These are phyloP conservation scores for Syngnathus rostellatus DNA, from an alignment of 2,797 vertebrate species.

Conservation along the genomic window DNA sequence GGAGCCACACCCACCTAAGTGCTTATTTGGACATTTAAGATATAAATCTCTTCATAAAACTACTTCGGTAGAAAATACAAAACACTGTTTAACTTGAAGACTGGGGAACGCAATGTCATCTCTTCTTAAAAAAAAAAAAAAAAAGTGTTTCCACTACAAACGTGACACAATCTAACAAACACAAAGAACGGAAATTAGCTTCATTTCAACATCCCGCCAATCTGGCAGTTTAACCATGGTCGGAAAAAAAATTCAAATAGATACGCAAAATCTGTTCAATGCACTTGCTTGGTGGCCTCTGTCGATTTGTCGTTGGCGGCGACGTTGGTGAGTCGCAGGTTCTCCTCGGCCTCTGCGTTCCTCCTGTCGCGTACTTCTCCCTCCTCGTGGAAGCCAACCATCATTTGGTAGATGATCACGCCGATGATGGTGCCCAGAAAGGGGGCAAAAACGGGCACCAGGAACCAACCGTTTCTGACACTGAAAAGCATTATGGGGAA, in stretches of 20 bases:
- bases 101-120: slow-evolving; percentile 24
- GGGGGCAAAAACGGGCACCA: slow-evolving; percentile 83
- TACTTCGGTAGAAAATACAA: slow-evolving; percentile 11
- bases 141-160: background rate
- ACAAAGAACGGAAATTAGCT: background rate
- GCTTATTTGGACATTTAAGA: background rate
- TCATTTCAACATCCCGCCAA: slow-evolving; percentile 13
- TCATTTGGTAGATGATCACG: slow-evolving; percentile 84
- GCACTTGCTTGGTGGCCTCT: slow-evolving; percentile 46
- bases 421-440: slow-evolving; percentile 82
- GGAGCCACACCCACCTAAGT: background rate
- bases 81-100: slow-evolving; percentile 47
- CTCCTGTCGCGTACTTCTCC: slow-evolving; percentile 68
- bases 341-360: slow-evolving; percentile 54
- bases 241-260: background rate
- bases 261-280: slow-evolving; percentile 46
- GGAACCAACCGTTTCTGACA: slow-evolving; percentile 78
- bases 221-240: background rate
- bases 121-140: slow-evolving; percentile 9
- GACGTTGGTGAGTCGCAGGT: slow-evolving; percentile 78
- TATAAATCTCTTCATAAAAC: background rate
- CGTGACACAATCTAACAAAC: background rate
- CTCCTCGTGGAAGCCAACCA: slow-evolving; percentile 86
- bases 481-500: slow-evolving; percentile 45
- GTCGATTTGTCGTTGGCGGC: slow-evolving; percentile 60